These are phyloP conservation scores for Hephaestus fuliginosus DNA, from an alignment of 2,797 vertebrate species.

Conservation along the genomic window DNA sequence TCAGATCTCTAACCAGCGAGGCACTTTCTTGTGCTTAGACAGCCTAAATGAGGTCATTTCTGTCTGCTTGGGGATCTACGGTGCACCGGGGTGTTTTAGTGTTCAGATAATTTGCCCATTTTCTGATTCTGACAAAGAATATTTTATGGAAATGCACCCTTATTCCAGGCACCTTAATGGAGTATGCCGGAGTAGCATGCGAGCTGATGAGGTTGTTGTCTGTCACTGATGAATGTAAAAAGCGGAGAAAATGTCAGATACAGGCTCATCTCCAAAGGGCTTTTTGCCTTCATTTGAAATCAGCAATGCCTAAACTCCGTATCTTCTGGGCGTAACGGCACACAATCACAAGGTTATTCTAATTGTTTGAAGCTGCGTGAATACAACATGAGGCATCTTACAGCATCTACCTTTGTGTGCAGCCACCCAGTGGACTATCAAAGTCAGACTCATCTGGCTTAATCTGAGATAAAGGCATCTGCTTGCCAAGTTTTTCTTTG, in stretches of 20 bases:
- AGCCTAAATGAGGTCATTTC: slow-evolving; percentile 90
- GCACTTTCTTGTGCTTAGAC: slow-evolving; percentile 85
- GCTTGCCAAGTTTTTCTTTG: slow-evolving; percentile 44
- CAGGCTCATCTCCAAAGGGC: slow-evolving; percentile 64
- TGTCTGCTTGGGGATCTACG: slow-evolving; percentile 80
- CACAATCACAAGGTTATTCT: slow-evolving; percentile 69
- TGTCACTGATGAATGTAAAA: slow-evolving; percentile 81
- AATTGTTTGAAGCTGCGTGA: slow-evolving; percentile 71
- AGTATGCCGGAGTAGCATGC: slow-evolving; percentile 74
- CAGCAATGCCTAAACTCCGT: slow-evolving; percentile 51
- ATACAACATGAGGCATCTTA: slow-evolving; percentile 37
- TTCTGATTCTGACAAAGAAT: slow-evolving; percentile 87
- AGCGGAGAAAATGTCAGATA: slow-evolving; percentile 78
- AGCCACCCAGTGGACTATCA: slow-evolving; percentile 49
- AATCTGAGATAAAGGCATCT: slow-evolving; percentile 61
- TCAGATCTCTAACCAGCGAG: slow-evolving; percentile 82
- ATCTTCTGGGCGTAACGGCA: slow-evolving; percentile 57
- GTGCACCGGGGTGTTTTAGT: slow-evolving; percentile 81
- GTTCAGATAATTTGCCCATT: slow-evolving; percentile 87
- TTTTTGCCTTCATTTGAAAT: slow-evolving; percentile 71
- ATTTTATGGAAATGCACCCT: slow-evolving; percentile 89
- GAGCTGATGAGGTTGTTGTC: slow-evolving; percentile 82
- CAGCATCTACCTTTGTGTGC: slow-evolving; percentile 25
- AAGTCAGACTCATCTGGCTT: slow-evolving; percentile 46
- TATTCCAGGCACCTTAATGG: slow-evolving; percentile 85